Evolutionary conservation across 2,888 invertebrate genomes (phyloP).

Genomic region (Tenthredo distinguenda): DNA sequence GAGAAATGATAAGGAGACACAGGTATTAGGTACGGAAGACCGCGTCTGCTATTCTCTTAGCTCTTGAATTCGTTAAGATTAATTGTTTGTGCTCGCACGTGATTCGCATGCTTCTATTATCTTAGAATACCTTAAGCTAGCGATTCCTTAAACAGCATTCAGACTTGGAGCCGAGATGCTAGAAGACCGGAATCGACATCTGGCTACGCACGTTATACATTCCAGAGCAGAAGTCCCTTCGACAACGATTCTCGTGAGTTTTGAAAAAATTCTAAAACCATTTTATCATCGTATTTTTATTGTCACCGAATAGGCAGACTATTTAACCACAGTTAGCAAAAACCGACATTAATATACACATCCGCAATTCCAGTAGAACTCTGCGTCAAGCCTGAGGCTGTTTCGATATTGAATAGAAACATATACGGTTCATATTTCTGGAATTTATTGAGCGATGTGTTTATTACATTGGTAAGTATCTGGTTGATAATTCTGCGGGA

Average conservation of each 20-base stretch:
- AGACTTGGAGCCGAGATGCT: slow-evolving; percentile 38
- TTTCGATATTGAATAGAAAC: not conserved
- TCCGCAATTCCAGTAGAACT: not conserved
- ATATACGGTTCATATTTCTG: not conserved
- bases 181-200: not conserved
- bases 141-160: slow-evolving; percentile 11
- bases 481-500: not conserved
- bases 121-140: not conserved
- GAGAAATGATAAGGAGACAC: not conserved
- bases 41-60: not conserved
- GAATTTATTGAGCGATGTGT: not conserved
- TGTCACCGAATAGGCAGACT: not conserved
- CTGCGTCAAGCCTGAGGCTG: not conserved
- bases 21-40: not conserved
- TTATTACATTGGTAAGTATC: not conserved
- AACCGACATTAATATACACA: not conserved
- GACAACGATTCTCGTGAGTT: slow-evolving; percentile 26
- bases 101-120: not conserved
- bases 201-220: slow-evolving; percentile 46
- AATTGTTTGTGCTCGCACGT: not conserved
- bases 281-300: not conserved
- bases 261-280: not conserved
- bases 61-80: not conserved
- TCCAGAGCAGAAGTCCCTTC: slow-evolving; percentile 27
- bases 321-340: not conserved